Base-by-base conservation (phyloP, 2,113 vertebrate genomes). In the Lagenorhynchus albirostris region DNA sequence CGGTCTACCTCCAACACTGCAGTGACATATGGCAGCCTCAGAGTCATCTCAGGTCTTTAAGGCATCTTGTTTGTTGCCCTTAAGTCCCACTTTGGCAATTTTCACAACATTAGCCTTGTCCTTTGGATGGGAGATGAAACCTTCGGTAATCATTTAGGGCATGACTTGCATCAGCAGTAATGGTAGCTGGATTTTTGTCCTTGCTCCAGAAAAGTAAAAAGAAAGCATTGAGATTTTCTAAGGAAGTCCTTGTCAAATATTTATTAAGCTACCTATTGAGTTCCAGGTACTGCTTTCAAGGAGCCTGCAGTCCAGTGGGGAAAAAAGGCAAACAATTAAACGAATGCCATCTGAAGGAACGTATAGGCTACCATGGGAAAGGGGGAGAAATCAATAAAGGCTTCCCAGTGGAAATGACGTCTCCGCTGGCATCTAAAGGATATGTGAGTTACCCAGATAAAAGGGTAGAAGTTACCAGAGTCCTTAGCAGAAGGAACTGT, bases 51-150 rank as follows among this genome's bases (percentile, higher is more conserved):
- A 12, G 84, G 96, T 97, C 96, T 74, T 92, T 73, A 88, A 90
- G 81, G 71, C 94, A 88, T 94, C 87, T 93, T 94, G 84, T 95
- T 92, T 97, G 76, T 73, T 97, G 96, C 85, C 97, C 96, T 96
- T 11, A 2, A 94, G 84, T 94, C 76, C 89, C 80, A 47, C 58
- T 92, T 82, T 95, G 91, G 96, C 96, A 97, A 96, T 97, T 98
- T 97, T 90, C 50, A 88, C 77, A 95, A 96, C 94, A 97, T 96
- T 97, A 95, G 79, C 97, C 97, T 96, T 96, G 92, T 96, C 95
- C 87, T 97, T 70, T 85, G 84, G 77, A 73, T 76, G 15, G 38
- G 26, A 88, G 65, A 96, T n/a, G 62, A 97, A 92, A 97, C 80
- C 38, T 80, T 80, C 6, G 8, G 93, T 96, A 92, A 94, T 96